Percentiles rank a stretch among this genome's conserved stretches.
These are phyloP conservation scores for Cataglyphis altisquamis DNA, from an alignment of 2,888 invertebrate species.

Conservation along the genomic window DNA sequence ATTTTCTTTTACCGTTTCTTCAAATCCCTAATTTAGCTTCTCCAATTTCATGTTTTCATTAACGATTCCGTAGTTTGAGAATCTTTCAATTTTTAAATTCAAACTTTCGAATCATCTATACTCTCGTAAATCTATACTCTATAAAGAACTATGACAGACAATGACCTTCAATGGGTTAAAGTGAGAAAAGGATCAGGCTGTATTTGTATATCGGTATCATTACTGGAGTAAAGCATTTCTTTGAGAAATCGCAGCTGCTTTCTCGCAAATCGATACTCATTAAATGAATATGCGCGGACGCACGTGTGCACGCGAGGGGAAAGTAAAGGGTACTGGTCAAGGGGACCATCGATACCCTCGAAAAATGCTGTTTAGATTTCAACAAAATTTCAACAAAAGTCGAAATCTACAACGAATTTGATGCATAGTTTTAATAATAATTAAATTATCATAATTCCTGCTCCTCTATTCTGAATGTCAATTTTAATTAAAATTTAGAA, in stretches of 20 bases:
- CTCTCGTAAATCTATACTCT: neutral
- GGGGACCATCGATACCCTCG: slow-evolving; percentile 30
- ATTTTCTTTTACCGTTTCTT: neutral
- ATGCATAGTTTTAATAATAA: neutral
- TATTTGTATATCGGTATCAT: neutral
- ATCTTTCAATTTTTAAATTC: neutral
- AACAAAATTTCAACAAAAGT: slow-evolving; percentile 20
- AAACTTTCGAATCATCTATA: neutral
- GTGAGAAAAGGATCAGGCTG: neutral
- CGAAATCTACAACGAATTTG: neutral
- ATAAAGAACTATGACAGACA: neutral
- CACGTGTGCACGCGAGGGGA: slow-evolving; percentile 25
- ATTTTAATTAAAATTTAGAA: neutral
- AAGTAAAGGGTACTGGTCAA: neutral
- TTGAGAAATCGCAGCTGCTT: slow-evolving; percentile 39
- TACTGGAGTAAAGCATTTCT: slow-evolving; percentile 31
- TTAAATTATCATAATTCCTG: neutral
- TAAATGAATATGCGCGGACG: slow-evolving; percentile 36
- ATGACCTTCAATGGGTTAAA: neutral
- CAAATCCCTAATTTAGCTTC: neutral
- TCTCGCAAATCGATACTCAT: slow-evolving; percentile 44
- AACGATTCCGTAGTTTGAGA: neutral
- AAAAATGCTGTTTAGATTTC: slow-evolving; percentile 18
- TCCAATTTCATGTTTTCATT: neutral
- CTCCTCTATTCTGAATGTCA: neutral